Evolutionary conservation across 2,113 vertebrate species (phyloP).

Genomic region (Ascaphus truei): DNA sequence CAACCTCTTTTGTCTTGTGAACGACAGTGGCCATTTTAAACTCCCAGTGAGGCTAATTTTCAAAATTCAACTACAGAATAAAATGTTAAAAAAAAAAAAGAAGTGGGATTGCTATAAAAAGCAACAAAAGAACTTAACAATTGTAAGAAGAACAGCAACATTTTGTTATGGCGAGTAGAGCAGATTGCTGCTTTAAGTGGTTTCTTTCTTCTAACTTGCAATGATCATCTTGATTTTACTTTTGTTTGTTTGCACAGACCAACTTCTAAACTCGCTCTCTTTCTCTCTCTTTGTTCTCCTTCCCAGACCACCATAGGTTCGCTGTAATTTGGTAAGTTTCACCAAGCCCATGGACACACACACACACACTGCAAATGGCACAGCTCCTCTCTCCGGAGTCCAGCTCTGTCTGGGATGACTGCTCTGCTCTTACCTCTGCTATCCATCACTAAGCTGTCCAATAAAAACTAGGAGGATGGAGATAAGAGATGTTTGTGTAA

Average conservation of each 20-base stretch:
- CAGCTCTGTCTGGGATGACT: slow-evolving; percentile 8
- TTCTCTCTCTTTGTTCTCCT: slow-evolving; percentile 22
- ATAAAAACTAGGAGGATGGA: slow-evolving; percentile 9
- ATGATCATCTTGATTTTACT: slow-evolving; percentile 20
- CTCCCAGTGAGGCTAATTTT: too few relatives aligned
- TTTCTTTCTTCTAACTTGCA: slow-evolving; percentile 13
- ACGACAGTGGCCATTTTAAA: too few relatives aligned
- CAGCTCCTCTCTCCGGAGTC: not conserved
- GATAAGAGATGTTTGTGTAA: slow-evolving; percentile 16
- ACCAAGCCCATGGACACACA: slow-evolving; percentile 16
- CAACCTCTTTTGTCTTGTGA: too few relatives aligned
- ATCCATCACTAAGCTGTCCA: slow-evolving; percentile 32
- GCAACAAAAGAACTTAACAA: too few relatives aligned
- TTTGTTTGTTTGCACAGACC: slow-evolving; percentile 32
- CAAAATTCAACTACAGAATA: too few relatives aligned
- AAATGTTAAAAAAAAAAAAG: too few relatives aligned
- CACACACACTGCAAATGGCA: slow-evolving; percentile 11
- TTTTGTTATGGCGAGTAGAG: too few relatives aligned
- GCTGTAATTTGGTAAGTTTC: slow-evolving; percentile 17
- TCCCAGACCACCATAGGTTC: slow-evolving; percentile 36
- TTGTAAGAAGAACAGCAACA: too few relatives aligned
- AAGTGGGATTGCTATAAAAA: too few relatives aligned
- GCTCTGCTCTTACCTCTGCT: not conserved
- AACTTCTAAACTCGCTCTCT: slow-evolving; percentile 12
- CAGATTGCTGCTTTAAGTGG: slow-evolving; percentile 25